phyloP scores from a whole-genome alignment of 1,140 invertebrate genomes.

The Thereuonema tuberculata region DNA sequence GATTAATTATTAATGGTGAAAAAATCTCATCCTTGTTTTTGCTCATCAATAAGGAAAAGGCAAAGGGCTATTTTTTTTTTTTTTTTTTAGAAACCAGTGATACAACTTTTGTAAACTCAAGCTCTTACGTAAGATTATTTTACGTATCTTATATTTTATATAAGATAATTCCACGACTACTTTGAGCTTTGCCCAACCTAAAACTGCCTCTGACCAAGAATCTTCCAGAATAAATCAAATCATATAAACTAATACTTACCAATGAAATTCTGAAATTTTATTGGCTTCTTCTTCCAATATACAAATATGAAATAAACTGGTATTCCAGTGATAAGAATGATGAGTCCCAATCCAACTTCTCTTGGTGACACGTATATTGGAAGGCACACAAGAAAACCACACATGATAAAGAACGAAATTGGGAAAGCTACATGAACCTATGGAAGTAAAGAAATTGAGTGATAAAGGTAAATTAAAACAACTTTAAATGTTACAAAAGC shows the following conservation, averaged over 20 bases:
- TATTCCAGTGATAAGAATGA: constrained; percentile 27
- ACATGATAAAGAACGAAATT: constrained; percentile 29
- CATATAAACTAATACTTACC: not conserved
- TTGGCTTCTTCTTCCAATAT: constrained; percentile 2
- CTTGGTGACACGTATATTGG: constrained; percentile 30
- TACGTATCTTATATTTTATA: not conserved
- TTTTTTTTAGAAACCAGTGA: not conserved
- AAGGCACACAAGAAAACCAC: constrained; percentile 30
- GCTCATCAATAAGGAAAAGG: too few relatives aligned
- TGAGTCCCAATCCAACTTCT: constrained; percentile 25
- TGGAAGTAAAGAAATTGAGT: not conserved
- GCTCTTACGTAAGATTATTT: not conserved
- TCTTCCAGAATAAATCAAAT: too few relatives aligned
- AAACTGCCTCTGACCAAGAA: too few relatives aligned
- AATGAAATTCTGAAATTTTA: not conserved
- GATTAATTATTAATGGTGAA: too few relatives aligned
- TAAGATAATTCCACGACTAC: not conserved
- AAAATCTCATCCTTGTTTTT: too few relatives aligned
- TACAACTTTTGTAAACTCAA: not conserved
- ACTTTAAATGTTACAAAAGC: not conserved
- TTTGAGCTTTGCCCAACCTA: too few relatives aligned
- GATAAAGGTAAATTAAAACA: not conserved
- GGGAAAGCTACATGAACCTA: constrained; percentile 30
- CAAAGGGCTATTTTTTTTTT: not conserved
- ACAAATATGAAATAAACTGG: constrained; percentile 25